Evolutionary conservation across 2,113 vertebrate genomes (phyloP), one percentile per base, ranked within the genome.

Genomic region (Centrocercus urophasianus): DNA sequence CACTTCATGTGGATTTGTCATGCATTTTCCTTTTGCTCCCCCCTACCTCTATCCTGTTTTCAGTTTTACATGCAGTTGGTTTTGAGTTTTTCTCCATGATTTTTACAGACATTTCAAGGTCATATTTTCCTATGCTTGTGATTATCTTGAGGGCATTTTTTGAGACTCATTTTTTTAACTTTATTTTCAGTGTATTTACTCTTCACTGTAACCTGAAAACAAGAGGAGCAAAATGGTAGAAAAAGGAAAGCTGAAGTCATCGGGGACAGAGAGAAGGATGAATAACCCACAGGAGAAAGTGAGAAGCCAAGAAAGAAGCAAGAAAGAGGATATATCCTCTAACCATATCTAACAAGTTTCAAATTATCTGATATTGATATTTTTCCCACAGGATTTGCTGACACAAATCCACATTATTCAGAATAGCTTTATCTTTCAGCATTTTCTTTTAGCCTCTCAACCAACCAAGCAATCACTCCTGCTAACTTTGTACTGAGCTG

Each of bases 1-100:
- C 91, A 74, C 65, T 86, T 95, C 70, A 89, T 40, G 79, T 92
- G 86, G 86, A 93, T 96, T 97, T 97, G 89, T 97, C 97, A 97
- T 96, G 95, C 91, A 95, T 93, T 95, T 96, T 96, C 86, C 45
- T 90, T 93, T 86, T 76, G 50, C 81, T 91, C 11, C n/a, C 83
- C 48, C 17, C 54, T 43, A 70, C 43, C 21, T 60, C 92, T 5
- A 17, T 81, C 54, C 45, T 19, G 0, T 56, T 87, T 79, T 59
- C 76, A 79, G 38, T 86, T 94, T 93, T 72, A 92, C 19, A 85
- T 52, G 45, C 34, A 70, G 45, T 28, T 85, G 72, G 21, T 21
- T 90, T 95, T 83, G 61, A 93, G 12, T 57, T 52, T 67, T 93
- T 90, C 45, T 81, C 32, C 4, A 12, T 52, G 61, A 76, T 83